Evolutionary conservation across 2,797 vertebrate species (phyloP), one percentile per base, ranked within the genome.

Genomic region (Sebastes matsubarae): DNA sequence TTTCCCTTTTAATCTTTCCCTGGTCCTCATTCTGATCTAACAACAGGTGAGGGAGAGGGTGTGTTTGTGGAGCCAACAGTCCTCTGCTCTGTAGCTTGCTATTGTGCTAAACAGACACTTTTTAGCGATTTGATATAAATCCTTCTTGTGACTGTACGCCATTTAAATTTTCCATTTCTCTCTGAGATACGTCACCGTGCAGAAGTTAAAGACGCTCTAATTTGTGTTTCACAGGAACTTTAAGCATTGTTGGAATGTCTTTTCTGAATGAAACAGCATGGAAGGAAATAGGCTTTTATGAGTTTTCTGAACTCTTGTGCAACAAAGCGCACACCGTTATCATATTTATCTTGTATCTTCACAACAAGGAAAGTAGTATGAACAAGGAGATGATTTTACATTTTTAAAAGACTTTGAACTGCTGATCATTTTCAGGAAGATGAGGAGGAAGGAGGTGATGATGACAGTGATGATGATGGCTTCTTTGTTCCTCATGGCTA

Each of bases 401-500:
- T 52, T 27, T 20, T 58, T 22, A 55, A 55, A 54, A 63, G 9
- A 46, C 20, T 52, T 24, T 61, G 6, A 61, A 54, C 30, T 75
- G 1, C 72, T 73, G 27, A 54, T 82, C 1, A 13, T 80, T 83
- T 88, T 46, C n/a, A 99, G 97, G 98, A 99, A 79, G 98, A 99
- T 13, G 98, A 99, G 1, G 98, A 99, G 8, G 97, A 98, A 11
- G 95, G 95, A 12, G 97, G 95, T 13, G 94, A 94, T 1, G 97
- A 99, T 27, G 98, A 99, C 3, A 97, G 98, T 0, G 98, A 99
- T 0, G 97, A 99, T 0, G 98, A 99, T 61, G 98, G 98, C 1
- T 99, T 99, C 90, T 99, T 99, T 88, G 99, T 99, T 65, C 99
- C 99, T 87, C 99, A 99, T 73, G 99, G 99, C 82, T 99, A 99